phyloP scores from a whole-genome alignment of 1,140 invertebrate species.

The Drosophila kepulauana region DNA sequence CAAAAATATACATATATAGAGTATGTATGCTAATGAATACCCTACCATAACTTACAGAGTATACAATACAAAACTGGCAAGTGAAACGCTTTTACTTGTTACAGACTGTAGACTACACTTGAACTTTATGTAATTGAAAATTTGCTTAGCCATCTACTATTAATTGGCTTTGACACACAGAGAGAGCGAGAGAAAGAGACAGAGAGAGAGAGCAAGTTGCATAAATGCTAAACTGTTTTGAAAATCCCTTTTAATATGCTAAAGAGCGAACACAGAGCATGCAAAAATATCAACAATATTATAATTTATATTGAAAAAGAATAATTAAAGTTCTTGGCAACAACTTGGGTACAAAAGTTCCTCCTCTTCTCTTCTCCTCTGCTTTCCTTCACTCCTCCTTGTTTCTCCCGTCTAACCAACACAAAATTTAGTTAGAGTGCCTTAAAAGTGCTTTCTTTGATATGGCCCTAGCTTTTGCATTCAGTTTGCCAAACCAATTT shows the following conservation, averaged over 20 bases:
- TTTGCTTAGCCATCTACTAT: conserved; percentile 31
- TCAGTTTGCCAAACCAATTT: conserved; percentile 2
- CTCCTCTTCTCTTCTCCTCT: too few species aligned
- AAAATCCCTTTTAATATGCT: conserved; percentile 11
- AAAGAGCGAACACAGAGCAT: neutral
- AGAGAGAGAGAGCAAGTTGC: conserved; percentile 1
- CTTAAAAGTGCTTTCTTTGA: neutral
- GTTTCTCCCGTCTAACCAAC: too few species aligned
- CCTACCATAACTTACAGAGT: neutral
- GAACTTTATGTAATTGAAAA: conserved; percentile 40
- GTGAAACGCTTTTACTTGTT: conserved; percentile 19
- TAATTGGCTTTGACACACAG: conserved; percentile 33
- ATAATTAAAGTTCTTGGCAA: conserved; percentile 4
- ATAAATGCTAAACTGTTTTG: conserved; percentile 5
- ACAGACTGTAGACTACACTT: neutral
- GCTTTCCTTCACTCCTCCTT: too few species aligned
- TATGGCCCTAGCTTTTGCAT: conserved; percentile 8
- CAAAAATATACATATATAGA: too few species aligned
- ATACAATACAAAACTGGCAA: neutral
- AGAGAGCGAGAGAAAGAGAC: neutral
- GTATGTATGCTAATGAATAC: neutral
- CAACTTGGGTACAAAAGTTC: neutral
- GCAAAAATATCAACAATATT: neutral
- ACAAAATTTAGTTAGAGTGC: neutral
- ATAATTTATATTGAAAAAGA: conserved; percentile 12